Evolutionary conservation across 2,888 invertebrate genomes (phyloP), one percentile per base, ranked within the genome.

Genomic region (Trichopoda pennipes): DNA sequence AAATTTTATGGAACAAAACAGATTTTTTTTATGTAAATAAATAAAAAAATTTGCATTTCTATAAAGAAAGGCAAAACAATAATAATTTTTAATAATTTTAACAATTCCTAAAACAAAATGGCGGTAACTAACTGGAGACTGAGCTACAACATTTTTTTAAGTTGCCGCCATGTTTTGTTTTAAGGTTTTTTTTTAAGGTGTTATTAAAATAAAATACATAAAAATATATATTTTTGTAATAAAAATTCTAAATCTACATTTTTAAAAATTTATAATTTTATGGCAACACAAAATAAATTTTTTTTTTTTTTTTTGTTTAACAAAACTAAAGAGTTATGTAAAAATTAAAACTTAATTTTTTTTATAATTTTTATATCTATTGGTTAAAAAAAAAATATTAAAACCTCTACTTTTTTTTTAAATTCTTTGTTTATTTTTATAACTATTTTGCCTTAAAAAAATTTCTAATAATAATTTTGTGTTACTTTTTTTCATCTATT

Each of bases 61-160:
- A 76, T 64, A 68, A 79, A 51, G n/a, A n/a, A n/a, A n/a, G n/a
- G 9, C 77, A 84, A 79, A 74, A 70, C 44, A 81, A 81, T 68
- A 85, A 58, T 44, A 58, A 58, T 85, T 70, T 49, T 75, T 66
- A 64, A 28, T 28, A 28, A 51, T 68, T 51, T 76, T 58, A 84
- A 70, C 66, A 66, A 70, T 70, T 72, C 61, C 56, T 63, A 53
- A 44, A 80, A 77, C 83, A 85, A 86, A 72, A 80, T 85, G 83
- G 85, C 90, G 89, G 89, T 89, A 89, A 90, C 88, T 68, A 87
- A 87, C 88, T 90, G 90, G 90, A 90, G 90, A 90, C 90, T 90
- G 90, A 90, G 89, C 89, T 90, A 90, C 90, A 90, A 90, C 90
- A 89, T 89, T 89, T 90, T 74, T 72, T 90, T 89, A 89, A 87